Evolutionary conservation across 2,113 vertebrate species (phyloP).

Genomic region (Menura novaehollandiae): DNA sequence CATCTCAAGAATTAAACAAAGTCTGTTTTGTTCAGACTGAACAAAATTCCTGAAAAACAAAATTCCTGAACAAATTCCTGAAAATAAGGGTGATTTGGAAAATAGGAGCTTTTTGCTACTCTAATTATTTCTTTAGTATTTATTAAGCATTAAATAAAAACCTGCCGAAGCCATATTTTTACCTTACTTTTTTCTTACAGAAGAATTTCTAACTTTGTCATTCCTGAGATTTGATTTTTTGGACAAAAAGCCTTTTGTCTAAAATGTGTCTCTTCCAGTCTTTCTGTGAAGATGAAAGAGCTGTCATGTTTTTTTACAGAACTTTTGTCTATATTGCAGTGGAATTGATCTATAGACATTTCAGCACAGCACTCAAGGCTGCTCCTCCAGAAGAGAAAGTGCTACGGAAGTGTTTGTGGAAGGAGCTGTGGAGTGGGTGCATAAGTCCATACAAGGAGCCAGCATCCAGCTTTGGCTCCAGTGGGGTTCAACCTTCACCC

Average conservation of each 20-base stretch:
- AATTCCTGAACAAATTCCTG: not conserved
- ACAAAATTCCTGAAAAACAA: too few species aligned
- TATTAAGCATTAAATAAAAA: not conserved
- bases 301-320: not conserved
- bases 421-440: not conserved
- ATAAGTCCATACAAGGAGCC: not conserved
- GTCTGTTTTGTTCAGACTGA: not conserved
- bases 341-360: not conserved
- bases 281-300: not conserved
- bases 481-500: not conserved
- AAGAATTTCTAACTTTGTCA: not conserved
- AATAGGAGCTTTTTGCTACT: not conserved
- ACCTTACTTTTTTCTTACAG: not conserved
- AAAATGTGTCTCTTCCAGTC: not conserved
- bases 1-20: not conserved
- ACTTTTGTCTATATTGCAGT: not conserved
- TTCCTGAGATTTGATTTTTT: not conserved
- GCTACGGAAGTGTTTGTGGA: not conserved
- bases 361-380: not conserved
- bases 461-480: not conserved
- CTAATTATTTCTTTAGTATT: not conserved
- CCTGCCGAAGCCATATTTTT: not conserved
- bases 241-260: not conserved
- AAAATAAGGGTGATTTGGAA: not conserved
- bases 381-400: not conserved